These are phyloP conservation scores for Gallinago undulata DNA, from an alignment of 2,113 vertebrate genomes.

Conservation along the genomic window DNA sequence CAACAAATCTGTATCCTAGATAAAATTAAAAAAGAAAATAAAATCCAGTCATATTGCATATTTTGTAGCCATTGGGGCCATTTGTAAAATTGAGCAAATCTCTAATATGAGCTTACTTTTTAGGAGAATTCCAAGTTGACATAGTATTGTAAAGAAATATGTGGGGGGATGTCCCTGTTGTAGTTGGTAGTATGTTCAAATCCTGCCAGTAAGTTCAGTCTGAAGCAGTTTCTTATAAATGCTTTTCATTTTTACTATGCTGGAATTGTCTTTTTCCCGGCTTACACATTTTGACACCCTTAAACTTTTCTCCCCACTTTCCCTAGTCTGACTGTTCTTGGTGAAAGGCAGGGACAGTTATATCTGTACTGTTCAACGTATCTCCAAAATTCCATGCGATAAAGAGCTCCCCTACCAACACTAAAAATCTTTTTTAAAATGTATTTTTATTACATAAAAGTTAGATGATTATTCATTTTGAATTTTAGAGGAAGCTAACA, in stretches of 20 bases:
- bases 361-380: neutral
- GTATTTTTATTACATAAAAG: neutral
- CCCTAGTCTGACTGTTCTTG: neutral
- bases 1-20: neutral
- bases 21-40: neutral
- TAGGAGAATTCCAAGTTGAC: neutral
- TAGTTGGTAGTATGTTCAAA: neutral
- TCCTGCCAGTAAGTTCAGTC: neutral
- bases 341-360: neutral
- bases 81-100: neutral
- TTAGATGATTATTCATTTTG: neutral
- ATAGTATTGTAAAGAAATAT: neutral
- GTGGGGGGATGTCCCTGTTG: fast-evolving
- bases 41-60: neutral
- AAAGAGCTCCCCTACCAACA: neutral
- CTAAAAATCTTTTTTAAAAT: neutral
- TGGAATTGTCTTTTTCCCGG: neutral
- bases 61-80: neutral
- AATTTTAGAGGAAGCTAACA: neutral
- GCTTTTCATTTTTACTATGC: neutral
- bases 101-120: neutral
- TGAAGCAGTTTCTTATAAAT: neutral
- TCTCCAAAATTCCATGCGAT: neutral
- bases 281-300: neutral
- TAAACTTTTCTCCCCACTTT: neutral